A percentile compares a stretch with the other conserved stretches of the same genome.
Evolutionary conservation across 2,113 vertebrate species (phyloP).

Genomic region (Peromyscus leucopus): DNA sequence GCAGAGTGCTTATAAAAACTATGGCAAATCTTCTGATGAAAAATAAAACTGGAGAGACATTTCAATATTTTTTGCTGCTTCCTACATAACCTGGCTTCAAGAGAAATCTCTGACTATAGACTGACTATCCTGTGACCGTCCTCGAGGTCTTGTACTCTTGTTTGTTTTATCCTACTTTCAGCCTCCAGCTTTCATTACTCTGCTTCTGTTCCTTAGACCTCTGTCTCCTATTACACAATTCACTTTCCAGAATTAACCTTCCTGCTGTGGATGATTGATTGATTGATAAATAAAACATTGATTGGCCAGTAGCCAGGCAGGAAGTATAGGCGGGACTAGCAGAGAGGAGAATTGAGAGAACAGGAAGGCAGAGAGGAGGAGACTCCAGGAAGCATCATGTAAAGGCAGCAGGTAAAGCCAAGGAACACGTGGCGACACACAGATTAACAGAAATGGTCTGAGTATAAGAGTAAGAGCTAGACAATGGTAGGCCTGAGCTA

Average conservation of each 20-base stretch:
- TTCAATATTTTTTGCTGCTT: not conserved
- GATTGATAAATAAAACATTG: too few species aligned
- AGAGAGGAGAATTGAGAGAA: too few species aligned
- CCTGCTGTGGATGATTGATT: too few species aligned
- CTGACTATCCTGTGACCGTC: not conserved
- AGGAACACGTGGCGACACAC: too few species aligned
- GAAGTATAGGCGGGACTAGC: too few species aligned
- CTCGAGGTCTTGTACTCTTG: accelerated
- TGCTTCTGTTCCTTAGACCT: not conserved
- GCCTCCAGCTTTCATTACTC: not conserved
- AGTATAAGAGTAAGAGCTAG: too few species aligned
- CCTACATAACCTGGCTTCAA: not conserved
- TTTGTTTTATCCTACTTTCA: not conserved
- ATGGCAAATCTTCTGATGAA: not conserved
- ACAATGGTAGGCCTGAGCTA: too few species aligned
- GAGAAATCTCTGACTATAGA: not conserved
- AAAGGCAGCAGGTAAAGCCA: too few species aligned
- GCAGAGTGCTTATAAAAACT: not conserved
- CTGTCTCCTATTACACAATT: not conserved
- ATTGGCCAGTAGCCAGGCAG: too few species aligned
- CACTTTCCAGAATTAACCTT: not conserved
- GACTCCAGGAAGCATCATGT: too few species aligned
- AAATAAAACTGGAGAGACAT: not conserved
- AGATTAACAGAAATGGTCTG: too few species aligned
- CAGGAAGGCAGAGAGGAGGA: too few species aligned